Percentiles rank a stretch among this genome's conserved stretches.
Evolutionary conservation across 2,888 invertebrate genomes (phyloP).

Genomic region (Seira ritae): DNA sequence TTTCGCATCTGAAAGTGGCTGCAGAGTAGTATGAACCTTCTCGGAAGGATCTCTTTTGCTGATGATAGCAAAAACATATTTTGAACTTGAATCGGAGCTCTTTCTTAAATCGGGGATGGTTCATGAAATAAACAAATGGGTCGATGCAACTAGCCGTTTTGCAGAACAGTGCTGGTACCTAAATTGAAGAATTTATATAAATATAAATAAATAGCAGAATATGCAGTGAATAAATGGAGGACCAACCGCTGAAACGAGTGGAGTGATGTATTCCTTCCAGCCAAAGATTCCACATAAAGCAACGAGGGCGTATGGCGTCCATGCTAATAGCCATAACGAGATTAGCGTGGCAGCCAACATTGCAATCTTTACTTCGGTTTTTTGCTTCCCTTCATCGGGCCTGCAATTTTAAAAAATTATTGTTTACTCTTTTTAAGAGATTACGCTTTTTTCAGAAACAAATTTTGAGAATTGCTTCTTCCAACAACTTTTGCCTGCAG

Average conservation of each 20-base stretch:
- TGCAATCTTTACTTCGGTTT: slow-evolving; percentile 84
- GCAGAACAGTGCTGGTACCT: slow-evolving; percentile 85
- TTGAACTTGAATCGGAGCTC: slow-evolving; percentile 78
- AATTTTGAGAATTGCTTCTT: too few species aligned
- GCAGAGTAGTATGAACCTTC: slow-evolving; percentile 22
- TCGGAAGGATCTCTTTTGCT: background rate
- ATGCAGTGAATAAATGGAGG: slow-evolving; percentile 88
- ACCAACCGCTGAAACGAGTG: slow-evolving; percentile 84
- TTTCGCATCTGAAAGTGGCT: background rate
- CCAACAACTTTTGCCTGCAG: too few species aligned
- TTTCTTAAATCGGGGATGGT: slow-evolving; percentile 85
- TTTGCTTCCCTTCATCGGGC: slow-evolving; percentile 81
- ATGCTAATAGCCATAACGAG: slow-evolving; percentile 85
- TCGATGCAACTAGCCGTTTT: slow-evolving; percentile 89
- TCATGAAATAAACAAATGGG: slow-evolving; percentile 87
- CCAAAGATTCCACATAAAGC: slow-evolving; percentile 85
- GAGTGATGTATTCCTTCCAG: slow-evolving; percentile 81
- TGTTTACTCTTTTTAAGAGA: too few species aligned
- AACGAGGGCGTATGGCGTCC: slow-evolving; percentile 89
- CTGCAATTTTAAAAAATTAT: slow-evolving; percentile 73
- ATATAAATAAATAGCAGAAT: too few species aligned
- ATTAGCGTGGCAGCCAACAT: slow-evolving; percentile 83
- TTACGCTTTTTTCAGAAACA: too few species aligned
- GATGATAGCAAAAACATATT: slow-evolving; percentile 20
- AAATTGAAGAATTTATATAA: too few species aligned